Percentiles rank a stretch among this genome's conserved stretches.
Conservation (phyloP, 2,113 vertebrate species). For the Talpa occidentalis region DNA sequence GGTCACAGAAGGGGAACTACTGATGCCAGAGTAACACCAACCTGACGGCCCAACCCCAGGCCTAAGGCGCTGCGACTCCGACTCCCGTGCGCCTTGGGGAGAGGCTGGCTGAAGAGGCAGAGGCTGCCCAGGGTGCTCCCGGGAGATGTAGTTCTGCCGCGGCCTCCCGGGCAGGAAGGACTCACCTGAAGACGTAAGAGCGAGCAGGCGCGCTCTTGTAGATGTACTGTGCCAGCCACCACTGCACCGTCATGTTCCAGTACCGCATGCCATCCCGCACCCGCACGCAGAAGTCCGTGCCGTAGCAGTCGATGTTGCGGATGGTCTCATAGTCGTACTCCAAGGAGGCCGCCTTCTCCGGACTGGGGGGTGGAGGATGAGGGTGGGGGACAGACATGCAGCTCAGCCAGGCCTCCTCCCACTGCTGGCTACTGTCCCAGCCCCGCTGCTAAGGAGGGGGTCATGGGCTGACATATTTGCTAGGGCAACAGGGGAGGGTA, state of each 20-base stretch:
- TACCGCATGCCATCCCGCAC: conserved; percentile 95
- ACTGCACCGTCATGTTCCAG: conserved; percentile 97
- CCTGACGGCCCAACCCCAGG: no score
- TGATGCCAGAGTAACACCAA: rapidly evolving
- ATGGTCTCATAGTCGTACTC: conserved; percentile 94
- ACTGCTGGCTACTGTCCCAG: conserved; percentile 51
- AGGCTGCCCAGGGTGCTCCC: neutral
- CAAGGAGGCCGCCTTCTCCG: conserved; percentile 74
- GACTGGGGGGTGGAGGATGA: conserved; percentile 77
- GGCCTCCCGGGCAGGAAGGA: neutral
- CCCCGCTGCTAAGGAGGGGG: conserved; percentile 42
- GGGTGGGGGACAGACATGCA: conserved; percentile 72
- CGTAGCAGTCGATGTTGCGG: conserved; percentile 94
- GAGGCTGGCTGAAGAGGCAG: rapidly evolving
- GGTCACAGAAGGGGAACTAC: neutral
- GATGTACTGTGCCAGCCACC: conserved; percentile 95
- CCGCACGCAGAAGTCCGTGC: conserved; percentile 94
- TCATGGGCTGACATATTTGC: neutral
- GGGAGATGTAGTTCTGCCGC: neutral
- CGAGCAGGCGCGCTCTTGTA: conserved; percentile 91
- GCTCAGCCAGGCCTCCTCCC: conserved; percentile 70
- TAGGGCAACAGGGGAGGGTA: neutral
- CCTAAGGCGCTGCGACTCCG: neutral
- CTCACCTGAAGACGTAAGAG: conserved; percentile 80
- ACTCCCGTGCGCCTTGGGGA: neutral